These are phyloP conservation scores for Aphis craccivora DNA, from an alignment of 1,140 invertebrate species.

Conservation along the genomic window DNA sequence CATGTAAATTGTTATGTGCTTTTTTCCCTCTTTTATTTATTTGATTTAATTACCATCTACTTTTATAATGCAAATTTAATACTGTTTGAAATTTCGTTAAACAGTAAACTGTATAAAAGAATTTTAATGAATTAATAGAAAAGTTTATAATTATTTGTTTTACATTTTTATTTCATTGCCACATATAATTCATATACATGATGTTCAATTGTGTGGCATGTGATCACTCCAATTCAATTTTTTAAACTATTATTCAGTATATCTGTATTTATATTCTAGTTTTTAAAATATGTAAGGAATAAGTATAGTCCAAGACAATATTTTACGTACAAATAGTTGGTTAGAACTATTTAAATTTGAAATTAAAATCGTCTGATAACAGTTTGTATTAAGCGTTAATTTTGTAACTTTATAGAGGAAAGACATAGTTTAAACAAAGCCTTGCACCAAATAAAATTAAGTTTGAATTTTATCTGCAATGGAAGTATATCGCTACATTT, in stretches of 20 bases:
- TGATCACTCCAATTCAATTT: too few species aligned
- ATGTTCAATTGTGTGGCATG: too few species aligned
- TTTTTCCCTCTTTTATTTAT: not conserved
- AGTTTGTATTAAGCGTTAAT: not conserved
- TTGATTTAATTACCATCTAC: not conserved
- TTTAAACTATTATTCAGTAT: not conserved
- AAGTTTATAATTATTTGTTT: not conserved
- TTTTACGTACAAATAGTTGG: not conserved
- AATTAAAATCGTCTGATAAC: not conserved
- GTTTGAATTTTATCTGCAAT: not conserved
- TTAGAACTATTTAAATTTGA: not conserved
- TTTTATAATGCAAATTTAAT: not conserved
- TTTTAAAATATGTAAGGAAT: not conserved
- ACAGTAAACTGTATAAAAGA: not conserved
- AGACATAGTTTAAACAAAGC: not conserved
- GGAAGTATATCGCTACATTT: not conserved
- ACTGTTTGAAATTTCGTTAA: not conserved
- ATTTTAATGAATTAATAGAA: not conserved
- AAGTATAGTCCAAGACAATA: not conserved
- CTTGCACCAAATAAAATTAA: not conserved
- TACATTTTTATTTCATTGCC: not conserved
- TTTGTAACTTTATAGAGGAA: not conserved
- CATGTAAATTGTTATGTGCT: not conserved
- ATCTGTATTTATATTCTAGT: not conserved
- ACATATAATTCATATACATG: not conserved